Evolutionary conservation across 2,113 vertebrate genomes (phyloP), one percentile per base, ranked within the genome.

Genomic region (Rhinolophus sinicus): DNA sequence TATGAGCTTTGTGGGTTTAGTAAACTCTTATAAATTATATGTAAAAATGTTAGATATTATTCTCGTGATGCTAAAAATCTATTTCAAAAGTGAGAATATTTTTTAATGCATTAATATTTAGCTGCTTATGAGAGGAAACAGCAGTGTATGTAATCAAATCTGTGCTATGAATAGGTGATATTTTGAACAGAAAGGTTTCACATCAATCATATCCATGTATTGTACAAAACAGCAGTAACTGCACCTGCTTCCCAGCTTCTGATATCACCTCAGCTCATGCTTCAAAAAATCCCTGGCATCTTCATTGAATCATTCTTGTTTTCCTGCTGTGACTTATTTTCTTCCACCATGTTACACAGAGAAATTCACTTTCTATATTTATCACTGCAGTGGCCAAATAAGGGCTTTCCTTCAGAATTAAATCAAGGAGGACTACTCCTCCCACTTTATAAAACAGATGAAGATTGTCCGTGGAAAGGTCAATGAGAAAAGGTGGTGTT

Each of bases 151-250:
- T 35, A 65, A 14, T 69, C 14, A 84, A 50, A 5, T 64, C 7
- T 14, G 5, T 54, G 3, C 56, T 76, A 65, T 77, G 24, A 89
- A 44, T 40, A 85, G 7, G 24, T 44, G 38, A 81, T 52, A 33
- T 28, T 80, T 76, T 77, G 15, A 94, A 87, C 11, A 95, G 19
- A 92, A 93, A n/a, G n/a, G 67, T 86, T 52, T 76, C 69, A 54
- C 30, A 92, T 60, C 60, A 65, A 0, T 40, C 1, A 0, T 21
- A 67, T 9, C 4, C 24, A 19, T 33, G 3, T 15, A 8, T 40
- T 78, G 14, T 52, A 35, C 64, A 76, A 75, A 80, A 69, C 12
- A 84, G 26, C 3, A 26, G 5, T 33, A 44, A 50, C 2, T 75
- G 47, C 5, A 82, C 9, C 70, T 80, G 35, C 44, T 84, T 83